Conservation (phyloP, 2,888 invertebrate species). For the Heliconius cydno region DNA sequence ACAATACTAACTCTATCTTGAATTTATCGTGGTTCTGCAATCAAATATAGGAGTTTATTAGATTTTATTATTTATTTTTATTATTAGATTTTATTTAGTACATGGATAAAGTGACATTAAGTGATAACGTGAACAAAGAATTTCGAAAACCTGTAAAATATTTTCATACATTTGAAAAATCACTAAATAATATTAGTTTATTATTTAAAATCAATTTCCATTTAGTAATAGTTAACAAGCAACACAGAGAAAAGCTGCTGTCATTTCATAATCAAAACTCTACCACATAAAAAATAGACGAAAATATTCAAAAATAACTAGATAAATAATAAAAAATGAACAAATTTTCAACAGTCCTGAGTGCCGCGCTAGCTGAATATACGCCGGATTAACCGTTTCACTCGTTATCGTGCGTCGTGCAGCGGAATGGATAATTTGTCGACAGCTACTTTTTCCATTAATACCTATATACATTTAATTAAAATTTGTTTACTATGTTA, state of each 20-base stretch:
- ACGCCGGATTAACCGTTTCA: slow-evolving; percentile 43
- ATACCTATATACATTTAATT: slow-evolving; percentile 26
- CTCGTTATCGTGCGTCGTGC: slow-evolving; percentile 39
- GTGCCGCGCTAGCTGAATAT: slow-evolving; percentile 41
- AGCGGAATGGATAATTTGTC: slow-evolving; percentile 39
- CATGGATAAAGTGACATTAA: neutral
- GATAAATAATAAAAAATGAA: slow-evolving; percentile 7
- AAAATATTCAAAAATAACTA: neutral
- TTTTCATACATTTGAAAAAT: neutral
- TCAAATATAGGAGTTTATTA: slow-evolving; percentile 2
- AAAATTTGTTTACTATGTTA: slow-evolving; percentile 33
- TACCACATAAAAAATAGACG: no score
- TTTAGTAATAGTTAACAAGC: no score
- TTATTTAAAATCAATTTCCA: neutral
- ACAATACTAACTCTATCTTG: neutral
- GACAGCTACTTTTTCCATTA: slow-evolving; percentile 38
- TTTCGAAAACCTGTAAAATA: neutral
- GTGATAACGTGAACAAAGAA: no score
- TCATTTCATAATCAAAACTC: no score
- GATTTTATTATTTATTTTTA: no score
- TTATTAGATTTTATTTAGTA: neutral
- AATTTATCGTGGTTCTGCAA: neutral
- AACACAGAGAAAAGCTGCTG: no score
- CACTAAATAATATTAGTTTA: neutral
- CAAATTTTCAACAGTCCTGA: slow-evolving; percentile 19